phyloP scores from a whole-genome alignment of 2,113 vertebrate genomes.

The Forbesichthys papilliferus region DNA sequence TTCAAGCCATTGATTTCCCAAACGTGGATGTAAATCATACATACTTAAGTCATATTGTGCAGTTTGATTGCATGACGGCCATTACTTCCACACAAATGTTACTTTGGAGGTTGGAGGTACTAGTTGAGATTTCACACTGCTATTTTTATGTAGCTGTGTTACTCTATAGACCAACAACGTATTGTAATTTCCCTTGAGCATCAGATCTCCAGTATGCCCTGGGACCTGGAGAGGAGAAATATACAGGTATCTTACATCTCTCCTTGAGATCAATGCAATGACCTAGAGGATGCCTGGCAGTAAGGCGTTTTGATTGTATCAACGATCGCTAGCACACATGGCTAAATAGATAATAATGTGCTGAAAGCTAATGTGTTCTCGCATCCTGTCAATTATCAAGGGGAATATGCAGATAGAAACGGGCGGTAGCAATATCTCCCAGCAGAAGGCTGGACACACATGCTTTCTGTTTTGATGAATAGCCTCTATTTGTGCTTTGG shows the following conservation, averaged over 20 bases:
- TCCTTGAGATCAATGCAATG: conserved; percentile 8
- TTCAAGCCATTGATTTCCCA: too few species aligned
- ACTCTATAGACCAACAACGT: neutral
- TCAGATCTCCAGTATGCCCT: neutral
- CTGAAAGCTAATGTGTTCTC: conserved; percentile 5
- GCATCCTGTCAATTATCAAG: conserved; percentile 2
- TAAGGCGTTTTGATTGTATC: neutral
- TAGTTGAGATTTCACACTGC: conserved; percentile 13
- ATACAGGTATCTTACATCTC: neutral
- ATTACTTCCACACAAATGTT: neutral
- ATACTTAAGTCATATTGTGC: too few species aligned
- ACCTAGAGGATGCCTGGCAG: conserved; percentile 6
- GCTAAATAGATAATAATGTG: conserved; percentile 12
- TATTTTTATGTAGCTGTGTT: neutral
- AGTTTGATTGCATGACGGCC: too few species aligned
- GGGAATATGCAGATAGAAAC: conserved; percentile 13
- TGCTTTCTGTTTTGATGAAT: conserved; percentile 6
- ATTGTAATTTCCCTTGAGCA: conserved; percentile 23
- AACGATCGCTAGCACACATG: neutral
- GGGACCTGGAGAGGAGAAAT: conserved; percentile 1
- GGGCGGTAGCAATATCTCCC: neutral
- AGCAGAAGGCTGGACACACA: neutral
- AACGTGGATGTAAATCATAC: too few species aligned
- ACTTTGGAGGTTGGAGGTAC: neutral
- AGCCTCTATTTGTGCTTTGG: neutral